Evolutionary conservation across 2,888 invertebrate genomes (phyloP), one percentile per base, ranked within the genome.

Genomic region (Heliconius cydno): DNA sequence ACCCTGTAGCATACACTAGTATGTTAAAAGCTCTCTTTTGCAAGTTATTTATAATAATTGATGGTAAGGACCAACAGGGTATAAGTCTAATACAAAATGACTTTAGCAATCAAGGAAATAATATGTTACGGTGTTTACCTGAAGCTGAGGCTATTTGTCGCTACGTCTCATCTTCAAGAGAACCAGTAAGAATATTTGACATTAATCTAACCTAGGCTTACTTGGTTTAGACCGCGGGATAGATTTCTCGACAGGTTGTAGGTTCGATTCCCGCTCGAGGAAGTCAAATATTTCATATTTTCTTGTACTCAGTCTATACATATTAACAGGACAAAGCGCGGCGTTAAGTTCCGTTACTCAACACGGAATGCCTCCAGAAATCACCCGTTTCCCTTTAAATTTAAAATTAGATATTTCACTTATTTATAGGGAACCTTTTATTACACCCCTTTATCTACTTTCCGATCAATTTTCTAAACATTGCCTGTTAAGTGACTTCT

Each of bases 21-120:
- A 25, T 72, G 67, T 73, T 57, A 74, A 78, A 74, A 12, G 68
- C 60, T 75, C 68, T 63, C 68, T 75, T 46, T 70, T 60, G 22
- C 68, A 75, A 68, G 6, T 57, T 28, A 46, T 67, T 3, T 67
- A 70, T 68, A 79, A 60, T 79, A 68, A 79, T 74, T 75, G 41
- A 10, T 22, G 75, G 67, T 70, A 60, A 66, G 63, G 78, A 78
- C 74, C 74, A 60, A 74, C 67, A 68, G 38, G 28, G 30, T 38
- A 22, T 52, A 52, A 30, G 13, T 57, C 30, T 38, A n/a, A 34
- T n/a, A 66, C n/a, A 34, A n/a, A 73, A 57, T 73, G 73, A 34
- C 73, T 73, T 57, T 60, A 60, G 57, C 28, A 41, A 41, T 46
- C 41, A 65, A 75, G 75, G 75, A 65, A 75, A 75, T 65, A 65